Percentiles rank a stretch among this genome's conserved stretches.
phyloP scores from a whole-genome alignment of 2,113 vertebrate genomes.

The Rhinopithecus roxellana region DNA sequence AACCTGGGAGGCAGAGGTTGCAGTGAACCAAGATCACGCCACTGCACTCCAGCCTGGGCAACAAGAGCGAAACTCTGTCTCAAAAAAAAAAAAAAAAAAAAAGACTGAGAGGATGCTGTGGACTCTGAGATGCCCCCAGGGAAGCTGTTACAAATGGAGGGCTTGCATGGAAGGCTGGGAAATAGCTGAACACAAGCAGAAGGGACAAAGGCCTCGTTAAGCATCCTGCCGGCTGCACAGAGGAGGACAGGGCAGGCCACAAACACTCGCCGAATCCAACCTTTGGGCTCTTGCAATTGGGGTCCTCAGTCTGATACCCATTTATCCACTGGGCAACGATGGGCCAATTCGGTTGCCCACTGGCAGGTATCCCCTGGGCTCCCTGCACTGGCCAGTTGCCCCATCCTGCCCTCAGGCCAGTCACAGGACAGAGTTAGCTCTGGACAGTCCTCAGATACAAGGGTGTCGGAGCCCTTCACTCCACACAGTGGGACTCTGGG shows the following conservation, averaged over 20 bases:
- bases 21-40: too few relatives aligned
- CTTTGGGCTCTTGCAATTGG: neutral
- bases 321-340: neutral
- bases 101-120: neutral
- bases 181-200: accelerated
- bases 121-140: neutral
- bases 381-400: accelerated
- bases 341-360: accelerated
- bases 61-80: too few relatives aligned
- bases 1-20: too few relatives aligned
- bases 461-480: neutral
- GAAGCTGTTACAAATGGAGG: neutral
- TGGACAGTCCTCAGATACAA: neutral
- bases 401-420: neutral
- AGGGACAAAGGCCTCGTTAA: accelerated
- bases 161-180: neutral
- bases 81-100: too few relatives aligned
- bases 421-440: neutral
- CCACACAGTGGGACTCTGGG: neutral
- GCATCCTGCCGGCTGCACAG: accelerated
- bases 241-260: neutral
- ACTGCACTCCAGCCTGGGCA: too few relatives aligned
- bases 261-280: accelerated
- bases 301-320: neutral
- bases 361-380: neutral